Evolutionary conservation across 2,888 invertebrate species (phyloP).

Genomic region (Epiblema foenella): DNA sequence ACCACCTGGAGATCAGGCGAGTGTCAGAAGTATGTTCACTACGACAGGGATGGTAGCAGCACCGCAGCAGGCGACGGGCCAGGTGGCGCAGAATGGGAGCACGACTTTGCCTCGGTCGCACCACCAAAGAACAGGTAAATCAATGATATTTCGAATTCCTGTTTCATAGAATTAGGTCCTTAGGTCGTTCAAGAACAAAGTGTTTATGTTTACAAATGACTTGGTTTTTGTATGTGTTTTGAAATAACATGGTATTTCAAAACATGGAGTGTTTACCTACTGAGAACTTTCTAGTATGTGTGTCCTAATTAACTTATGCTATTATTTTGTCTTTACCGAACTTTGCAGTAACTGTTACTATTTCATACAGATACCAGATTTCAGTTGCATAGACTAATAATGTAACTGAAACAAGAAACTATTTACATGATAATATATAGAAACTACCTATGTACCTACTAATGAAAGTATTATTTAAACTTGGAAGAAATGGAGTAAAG

Average conservation of each 20-base stretch:
- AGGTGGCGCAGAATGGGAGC: conserved; percentile 79
- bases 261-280: background rate
- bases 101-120: conserved; percentile 80
- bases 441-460: too few species aligned
- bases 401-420: background rate
- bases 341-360: background rate
- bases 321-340: background rate
- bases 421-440: background rate
- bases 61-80: conserved; percentile 76
- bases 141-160: background rate
- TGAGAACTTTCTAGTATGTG: background rate
- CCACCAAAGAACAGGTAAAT: conserved; percentile 80
- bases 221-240: background rate
- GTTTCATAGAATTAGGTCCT: conserved; percentile 6
- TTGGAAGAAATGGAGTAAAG: too few species aligned
- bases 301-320: background rate
- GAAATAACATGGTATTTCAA: background rate
- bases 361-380: background rate
- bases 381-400: background rate
- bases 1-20: conserved; percentile 77
- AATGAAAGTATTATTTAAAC: too few species aligned
- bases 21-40: conserved; percentile 61
- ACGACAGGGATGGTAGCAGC: conserved; percentile 80
- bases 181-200: background rate
- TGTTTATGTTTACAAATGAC: background rate